Percentiles rank a stretch among this genome's conserved stretches.
These are phyloP conservation scores for Drosophila varians DNA, from an alignment of 1,140 invertebrate genomes.

Conservation along the genomic window DNA sequence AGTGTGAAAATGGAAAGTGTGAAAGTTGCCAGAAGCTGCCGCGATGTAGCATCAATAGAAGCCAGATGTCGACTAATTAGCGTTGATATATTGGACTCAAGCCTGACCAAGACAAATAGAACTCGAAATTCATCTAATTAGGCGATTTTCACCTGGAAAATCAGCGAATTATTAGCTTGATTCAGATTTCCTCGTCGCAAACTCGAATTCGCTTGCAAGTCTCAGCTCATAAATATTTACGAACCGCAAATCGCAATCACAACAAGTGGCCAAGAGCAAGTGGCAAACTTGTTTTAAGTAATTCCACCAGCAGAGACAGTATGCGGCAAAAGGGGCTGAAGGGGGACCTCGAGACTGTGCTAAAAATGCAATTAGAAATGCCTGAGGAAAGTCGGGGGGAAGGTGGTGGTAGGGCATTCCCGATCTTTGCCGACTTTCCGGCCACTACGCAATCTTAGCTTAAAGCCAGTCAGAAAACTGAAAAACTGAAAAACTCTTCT, in stretches of 20 bases:
- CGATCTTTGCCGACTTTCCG: constrained; percentile 50
- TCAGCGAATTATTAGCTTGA: constrained; percentile 68
- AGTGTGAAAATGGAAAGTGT: constrained; percentile 78
- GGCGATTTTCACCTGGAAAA: constrained; percentile 62
- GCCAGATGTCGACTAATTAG: constrained; percentile 66
- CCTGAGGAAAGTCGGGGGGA: constrained; percentile 1
- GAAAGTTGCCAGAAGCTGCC: constrained; percentile 55
- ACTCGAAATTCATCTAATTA: constrained; percentile 70
- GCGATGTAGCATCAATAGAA: constrained; percentile 9
- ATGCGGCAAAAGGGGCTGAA: constrained; percentile 4
- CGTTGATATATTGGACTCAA: constrained; percentile 61
- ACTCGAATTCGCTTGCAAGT: constrained; percentile 34
- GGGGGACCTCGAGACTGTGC: constrained; percentile 10
- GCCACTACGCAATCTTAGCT: constrained; percentile 47
- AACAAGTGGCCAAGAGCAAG: constrained; percentile 32
- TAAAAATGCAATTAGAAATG: constrained; percentile 65
- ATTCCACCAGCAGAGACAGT: constrained; percentile 8
- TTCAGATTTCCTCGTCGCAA: constrained; percentile 49
- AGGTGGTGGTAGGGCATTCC: constrained; percentile 62
- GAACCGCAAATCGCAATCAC: constrained; percentile 47
- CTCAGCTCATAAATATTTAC: constrained; percentile 69
- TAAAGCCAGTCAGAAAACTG: constrained; percentile 53
- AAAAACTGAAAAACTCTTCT: constrained; percentile 57
- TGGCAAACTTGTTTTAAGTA: constrained; percentile 61
- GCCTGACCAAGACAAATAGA: constrained; percentile 51